Evolutionary conservation across 2,113 vertebrate species (phyloP).

Genomic region (Archocentrus centrarchus): DNA sequence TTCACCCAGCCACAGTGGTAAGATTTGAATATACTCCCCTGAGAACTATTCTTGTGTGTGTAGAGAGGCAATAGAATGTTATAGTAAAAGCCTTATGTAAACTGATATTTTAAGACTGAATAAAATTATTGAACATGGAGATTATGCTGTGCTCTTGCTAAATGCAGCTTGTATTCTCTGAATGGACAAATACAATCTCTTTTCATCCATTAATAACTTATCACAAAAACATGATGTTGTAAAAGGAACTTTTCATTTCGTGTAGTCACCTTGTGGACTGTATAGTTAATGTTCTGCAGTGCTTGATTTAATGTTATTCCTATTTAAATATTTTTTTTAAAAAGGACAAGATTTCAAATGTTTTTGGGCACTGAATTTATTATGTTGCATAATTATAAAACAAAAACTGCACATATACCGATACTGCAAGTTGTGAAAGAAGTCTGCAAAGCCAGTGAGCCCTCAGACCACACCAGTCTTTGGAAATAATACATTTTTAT

Average conservation of each 20-base stretch:
- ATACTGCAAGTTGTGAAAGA: no score
- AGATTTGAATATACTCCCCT: conserved; percentile 39
- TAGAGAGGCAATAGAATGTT: conserved; percentile 1
- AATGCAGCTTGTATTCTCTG: background rate
- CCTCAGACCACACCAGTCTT: no score
- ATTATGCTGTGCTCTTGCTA: background rate
- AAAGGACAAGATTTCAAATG: background rate
- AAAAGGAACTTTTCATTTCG: background rate
- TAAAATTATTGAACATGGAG: background rate
- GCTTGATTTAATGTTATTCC: no score
- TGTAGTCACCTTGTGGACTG: background rate
- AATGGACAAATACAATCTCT: background rate
- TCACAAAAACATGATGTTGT: background rate
- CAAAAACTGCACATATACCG: background rate
- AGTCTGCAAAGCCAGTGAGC: background rate
- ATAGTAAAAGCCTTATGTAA: background rate
- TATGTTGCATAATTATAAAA: background rate
- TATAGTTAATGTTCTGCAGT: no score
- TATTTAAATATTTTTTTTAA: background rate
- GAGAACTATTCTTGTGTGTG: background rate
- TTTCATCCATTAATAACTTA: background rate
- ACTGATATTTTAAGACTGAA: background rate
- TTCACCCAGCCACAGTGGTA: background rate
- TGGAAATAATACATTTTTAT: no score
- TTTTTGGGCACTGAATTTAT: background rate